Base-by-base conservation (phyloP, 2,888 invertebrate genomes). In the Chorisops tibialis region DNA sequence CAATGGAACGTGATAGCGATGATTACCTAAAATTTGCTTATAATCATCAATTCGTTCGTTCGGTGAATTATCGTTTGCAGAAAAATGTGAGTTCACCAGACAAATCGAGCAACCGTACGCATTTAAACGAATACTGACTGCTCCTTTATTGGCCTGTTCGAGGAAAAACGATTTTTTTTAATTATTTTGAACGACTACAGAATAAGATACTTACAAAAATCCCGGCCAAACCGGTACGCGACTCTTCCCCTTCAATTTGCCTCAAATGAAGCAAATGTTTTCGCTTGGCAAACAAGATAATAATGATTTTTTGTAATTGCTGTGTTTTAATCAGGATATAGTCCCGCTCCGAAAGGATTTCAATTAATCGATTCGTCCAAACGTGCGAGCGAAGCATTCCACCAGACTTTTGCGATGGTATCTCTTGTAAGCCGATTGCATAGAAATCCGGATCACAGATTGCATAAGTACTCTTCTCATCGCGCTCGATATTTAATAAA, bases 121-220 rank as follows among this genome's bases (percentile, higher is more conserved):
- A 71, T 88, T 88, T 72, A 94, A 83, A 65, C 94, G 81, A 59
- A 93, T 81, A 72, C 89, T 91, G 5, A 93, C 89, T 9, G 90
- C 93, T 19, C 94, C 94, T 81, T 95, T 95, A 78, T 93, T 94
- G n/a, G 94, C 94, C 94, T 93, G n/a, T n/a, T n/a, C n/a, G n/a
- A 93, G 81, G 90, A 69, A 22, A 47, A 30, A 24, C 37, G 9
- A 48, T 48, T 16, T 14, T 14, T 9, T 37, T 37, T 9, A 37
- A 37, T 37, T 37, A 12, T 37, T 37, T 37, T 9, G 37, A 37
- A 9, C 12, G 6, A 37, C 6, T 41, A n/a, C n/a, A n/a, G 14
- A 41, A 11, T 16, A n/a, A 90, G 19, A 45, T 16, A 12, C 11
- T 48, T 48, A 54, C 54, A 39, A 54, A 22, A 14, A 50, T 85